These are phyloP conservation scores for Bellardia bayeri DNA, from an alignment of 2,888 invertebrate species.

Conservation along the genomic window DNA sequence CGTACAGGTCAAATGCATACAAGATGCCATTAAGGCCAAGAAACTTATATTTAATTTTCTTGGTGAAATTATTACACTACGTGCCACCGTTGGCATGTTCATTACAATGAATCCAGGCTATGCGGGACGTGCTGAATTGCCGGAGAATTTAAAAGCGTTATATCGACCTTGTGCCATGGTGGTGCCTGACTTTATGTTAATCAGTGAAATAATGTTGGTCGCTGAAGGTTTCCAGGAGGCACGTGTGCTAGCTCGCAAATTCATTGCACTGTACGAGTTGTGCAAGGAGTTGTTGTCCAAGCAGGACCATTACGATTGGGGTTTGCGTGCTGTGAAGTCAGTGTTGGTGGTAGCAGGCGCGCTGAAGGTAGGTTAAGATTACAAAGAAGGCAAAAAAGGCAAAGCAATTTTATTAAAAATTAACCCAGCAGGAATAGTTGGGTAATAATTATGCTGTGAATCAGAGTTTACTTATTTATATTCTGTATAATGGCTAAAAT, in stretches of 20 bases:
- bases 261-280: conserved; percentile 95
- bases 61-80: conserved; percentile 91
- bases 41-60: conserved; percentile 93
- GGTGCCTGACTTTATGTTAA: conserved; percentile 97
- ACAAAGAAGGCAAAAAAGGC: background rate
- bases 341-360: conserved; percentile 97
- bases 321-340: conserved; percentile 96
- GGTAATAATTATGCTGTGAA: too few relatives aligned
- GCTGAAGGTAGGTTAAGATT: conserved; percentile 87
- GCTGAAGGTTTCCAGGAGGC: conserved; percentile 98
- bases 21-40: conserved; percentile 94
- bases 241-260: conserved; percentile 94
- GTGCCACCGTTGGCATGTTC: conserved; percentile 94
- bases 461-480: too few relatives aligned
- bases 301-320: conserved; percentile 99
- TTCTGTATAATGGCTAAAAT: too few relatives aligned
- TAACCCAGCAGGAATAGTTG: background rate
- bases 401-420: background rate
- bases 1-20: conserved; percentile 94
- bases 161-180: conserved; percentile 97
- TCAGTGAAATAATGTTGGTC: conserved; percentile 98
- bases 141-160: conserved; percentile 91
- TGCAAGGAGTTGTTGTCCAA: conserved; percentile 96
- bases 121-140: conserved; percentile 95
- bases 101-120: conserved; percentile 99